These are phyloP conservation scores for Ischnus inquisitorius DNA, from an alignment of 2,888 invertebrate species.

Conservation along the genomic window DNA sequence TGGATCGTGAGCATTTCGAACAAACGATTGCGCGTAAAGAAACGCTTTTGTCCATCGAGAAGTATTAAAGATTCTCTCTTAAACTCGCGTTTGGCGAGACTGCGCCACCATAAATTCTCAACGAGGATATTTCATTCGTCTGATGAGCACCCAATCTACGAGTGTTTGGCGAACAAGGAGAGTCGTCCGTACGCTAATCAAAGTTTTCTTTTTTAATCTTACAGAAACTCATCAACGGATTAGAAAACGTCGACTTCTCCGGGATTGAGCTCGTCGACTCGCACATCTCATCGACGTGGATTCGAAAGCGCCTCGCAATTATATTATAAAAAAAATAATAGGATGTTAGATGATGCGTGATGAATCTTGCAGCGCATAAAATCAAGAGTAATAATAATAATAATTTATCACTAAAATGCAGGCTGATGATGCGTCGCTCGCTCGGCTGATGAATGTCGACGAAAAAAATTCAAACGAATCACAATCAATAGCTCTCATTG, in stretches of 20 bases:
- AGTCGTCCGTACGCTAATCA: neutral
- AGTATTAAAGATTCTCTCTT: no score
- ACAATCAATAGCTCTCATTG: constrained; percentile 41
- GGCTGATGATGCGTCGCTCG: constrained; percentile 7
- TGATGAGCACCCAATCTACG: neutral
- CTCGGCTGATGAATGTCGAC: constrained; percentile 7
- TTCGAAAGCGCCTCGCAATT: neutral
- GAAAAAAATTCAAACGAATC: constrained; percentile 40
- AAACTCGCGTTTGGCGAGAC: no score
- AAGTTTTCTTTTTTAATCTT: constrained; percentile 4
- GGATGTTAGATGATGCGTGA: neutral
- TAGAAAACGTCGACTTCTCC: constrained; percentile 24
- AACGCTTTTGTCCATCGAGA: no score
- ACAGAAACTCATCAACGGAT: neutral
- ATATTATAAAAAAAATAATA: neutral
- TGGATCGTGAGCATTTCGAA: neutral
- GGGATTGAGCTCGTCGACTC: constrained; percentile 3
- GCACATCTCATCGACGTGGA: neutral
- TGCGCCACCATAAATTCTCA: no score
- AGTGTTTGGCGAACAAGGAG: neutral
- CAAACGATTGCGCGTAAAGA: constrained; percentile 4
- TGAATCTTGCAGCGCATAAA: neutral
- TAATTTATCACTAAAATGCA: neutral
- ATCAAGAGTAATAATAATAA: neutral
- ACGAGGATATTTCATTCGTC: neutral